Evolutionary conservation across 2,797 vertebrate genomes (phyloP), one percentile per base, ranked within the genome.

Genomic region (Sebastes trivittatus): DNA sequence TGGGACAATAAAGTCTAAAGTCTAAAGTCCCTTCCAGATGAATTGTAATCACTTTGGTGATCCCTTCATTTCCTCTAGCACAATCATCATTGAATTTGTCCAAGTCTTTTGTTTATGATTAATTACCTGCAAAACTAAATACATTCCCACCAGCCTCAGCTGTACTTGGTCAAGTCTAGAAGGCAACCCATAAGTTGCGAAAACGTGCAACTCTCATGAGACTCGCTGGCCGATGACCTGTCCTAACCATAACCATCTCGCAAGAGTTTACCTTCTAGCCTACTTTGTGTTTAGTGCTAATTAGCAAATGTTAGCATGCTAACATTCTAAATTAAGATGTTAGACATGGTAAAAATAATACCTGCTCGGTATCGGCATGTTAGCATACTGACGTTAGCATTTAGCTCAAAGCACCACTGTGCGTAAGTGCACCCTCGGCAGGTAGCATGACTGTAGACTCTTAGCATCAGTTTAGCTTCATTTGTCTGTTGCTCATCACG

Each of bases 151-250:
- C 18, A 29, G 16, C 22, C 22, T 74, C 61, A 54, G 60, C 18
- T 29, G 11, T 16, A 54, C 46, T 29, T 56, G 54, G 10, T 54
- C 42, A 46, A 0, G 42, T 46, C 16, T 46, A 46, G 16, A 46
- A 46, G 0, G 42, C 14, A 46, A 1, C 42, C 42, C 5, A 1
- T 1, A 46, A 46, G 2, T 46, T 46, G 42, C 6, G 3, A 46
- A 46, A 46, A 46, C 6, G 14, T 46, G 38, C 42, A 46, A 46
- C 42, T 46, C 14, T 46, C 16, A 18, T 7, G 14, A 46, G 42
- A 46, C 38, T 42, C 0, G 6, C 14, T 42, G 38, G 36, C 1
- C 0, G 11, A 38, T 38, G 36, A 38, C 13, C 36, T 38, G 36
- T 38, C 36, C 11, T 38, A 38, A 38, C 36, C 11, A 38, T 38